Evolutionary conservation across 2,888 invertebrate species (phyloP).

Genomic region (Morpho achilles): DNA sequence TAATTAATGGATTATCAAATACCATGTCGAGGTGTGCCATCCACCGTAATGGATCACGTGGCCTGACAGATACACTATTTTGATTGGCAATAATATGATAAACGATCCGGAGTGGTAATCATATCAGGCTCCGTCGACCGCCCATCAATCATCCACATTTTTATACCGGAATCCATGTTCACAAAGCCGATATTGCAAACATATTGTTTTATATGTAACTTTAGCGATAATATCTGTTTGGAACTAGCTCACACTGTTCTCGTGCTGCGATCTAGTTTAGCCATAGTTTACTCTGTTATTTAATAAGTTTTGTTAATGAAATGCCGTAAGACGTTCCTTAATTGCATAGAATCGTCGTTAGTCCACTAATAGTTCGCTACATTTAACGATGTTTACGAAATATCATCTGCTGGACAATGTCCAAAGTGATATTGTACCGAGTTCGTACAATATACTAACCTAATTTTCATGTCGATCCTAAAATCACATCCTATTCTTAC

Average conservation of each 20-base stretch:
- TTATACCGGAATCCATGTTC: slow-evolving; percentile 52
- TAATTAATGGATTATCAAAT: slow-evolving; percentile 49
- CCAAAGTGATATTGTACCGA: slow-evolving; percentile 64
- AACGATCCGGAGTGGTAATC: slow-evolving; percentile 69
- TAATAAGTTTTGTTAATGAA: slow-evolving; percentile 35
- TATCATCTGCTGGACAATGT: slow-evolving; percentile 67
- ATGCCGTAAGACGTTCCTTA: slow-evolving; percentile 35
- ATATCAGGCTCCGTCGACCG: slow-evolving; percentile 63
- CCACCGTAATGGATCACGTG: slow-evolving; percentile 63
- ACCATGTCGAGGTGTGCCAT: slow-evolving; percentile 43
- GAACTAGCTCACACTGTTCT: slow-evolving; percentile 26
- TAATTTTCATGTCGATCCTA: slow-evolving; percentile 62
- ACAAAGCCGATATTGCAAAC: slow-evolving; percentile 42
- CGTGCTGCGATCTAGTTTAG: slow-evolving; percentile 38
- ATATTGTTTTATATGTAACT: slow-evolving; percentile 24
- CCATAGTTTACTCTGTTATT: slow-evolving; percentile 43
- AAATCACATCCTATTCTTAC: too few species aligned
- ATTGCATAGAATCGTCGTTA: slow-evolving; percentile 46
- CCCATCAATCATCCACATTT: slow-evolving; percentile 65
- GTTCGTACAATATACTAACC: slow-evolving; percentile 51
- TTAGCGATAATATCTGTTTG: slow-evolving; percentile 25
- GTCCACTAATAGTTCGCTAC: slow-evolving; percentile 55
- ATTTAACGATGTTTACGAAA: slow-evolving; percentile 68
- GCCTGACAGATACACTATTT: slow-evolving; percentile 78
- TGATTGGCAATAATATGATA: slow-evolving; percentile 78